Conservation (phyloP, 2,888 invertebrate genomes). For the Nemurella pictetii region DNA sequence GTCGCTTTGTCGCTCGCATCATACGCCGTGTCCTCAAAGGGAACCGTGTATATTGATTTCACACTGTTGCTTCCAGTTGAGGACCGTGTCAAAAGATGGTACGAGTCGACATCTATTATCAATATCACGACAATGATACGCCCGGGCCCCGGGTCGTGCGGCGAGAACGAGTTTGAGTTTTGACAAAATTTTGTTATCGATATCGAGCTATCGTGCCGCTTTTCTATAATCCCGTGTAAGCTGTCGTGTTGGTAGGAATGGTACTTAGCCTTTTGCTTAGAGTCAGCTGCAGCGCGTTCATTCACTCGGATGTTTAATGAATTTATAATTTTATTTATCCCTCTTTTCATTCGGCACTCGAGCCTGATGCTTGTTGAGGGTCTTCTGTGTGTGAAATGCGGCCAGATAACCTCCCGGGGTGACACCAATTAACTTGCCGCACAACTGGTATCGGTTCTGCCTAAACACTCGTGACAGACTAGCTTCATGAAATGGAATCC, state of each 20-base stretch:
- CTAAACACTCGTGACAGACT: constrained; percentile 32
- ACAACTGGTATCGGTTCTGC: neutral
- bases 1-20: constrained; percentile 21
- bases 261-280: neutral
- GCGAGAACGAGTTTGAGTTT: neutral
- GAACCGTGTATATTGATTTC: constrained; percentile 33
- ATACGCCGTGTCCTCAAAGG: constrained; percentile 8
- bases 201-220: neutral
- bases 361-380: neutral
- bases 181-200: neutral
- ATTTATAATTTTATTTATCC: constrained; percentile 12
- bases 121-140: neutral
- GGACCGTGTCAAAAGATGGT: constrained; percentile 35
- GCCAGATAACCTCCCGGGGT: constrained; percentile 29
- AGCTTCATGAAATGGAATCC: neutral
- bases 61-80: constrained; percentile 37
- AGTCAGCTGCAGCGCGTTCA: neutral
- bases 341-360: neutral
- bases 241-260: neutral
- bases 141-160: neutral
- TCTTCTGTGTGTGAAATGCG: neutral
- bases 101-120: constrained; percentile 15
- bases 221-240: neutral
- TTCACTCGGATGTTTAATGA: neutral
- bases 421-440: constrained; percentile 37